Conservation (phyloP, 2,888 invertebrate genomes). For the Alitta virens region DNA sequence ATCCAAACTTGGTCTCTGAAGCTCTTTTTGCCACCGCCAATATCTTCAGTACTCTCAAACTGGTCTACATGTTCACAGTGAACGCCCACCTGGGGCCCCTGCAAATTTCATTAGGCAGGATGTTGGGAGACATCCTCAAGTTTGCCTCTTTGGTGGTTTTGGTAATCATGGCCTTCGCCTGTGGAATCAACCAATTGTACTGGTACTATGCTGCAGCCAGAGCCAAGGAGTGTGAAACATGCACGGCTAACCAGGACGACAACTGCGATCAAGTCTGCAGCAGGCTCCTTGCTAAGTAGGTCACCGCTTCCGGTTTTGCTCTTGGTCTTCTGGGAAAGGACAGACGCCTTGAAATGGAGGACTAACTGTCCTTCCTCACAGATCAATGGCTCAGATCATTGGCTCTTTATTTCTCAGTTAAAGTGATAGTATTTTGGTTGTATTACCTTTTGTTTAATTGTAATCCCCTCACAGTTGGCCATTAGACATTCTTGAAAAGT, state of each 20-base stretch:
- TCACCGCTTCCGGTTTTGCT: conserved; percentile 12
- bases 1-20: conserved; percentile 84
- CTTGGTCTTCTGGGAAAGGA: too few species aligned
- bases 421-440: too few species aligned
- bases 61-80: conserved; percentile 88
- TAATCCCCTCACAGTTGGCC: too few species aligned
- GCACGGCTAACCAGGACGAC: conserved; percentile 4
- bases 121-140: conserved; percentile 80
- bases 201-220: conserved; percentile 70
- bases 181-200: conserved; percentile 82
- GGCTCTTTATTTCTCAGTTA: too few species aligned
- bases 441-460: too few species aligned
- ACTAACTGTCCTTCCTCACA: too few species aligned
- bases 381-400: too few species aligned
- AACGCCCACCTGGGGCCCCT: conserved; percentile 89
- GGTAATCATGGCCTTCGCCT: conserved; percentile 83
- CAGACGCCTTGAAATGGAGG: too few species aligned
- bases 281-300: conserved; percentile 56
- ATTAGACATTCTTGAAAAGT: too few species aligned
- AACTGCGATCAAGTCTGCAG: conserved; percentile 25
- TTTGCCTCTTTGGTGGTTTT: conserved; percentile 84
- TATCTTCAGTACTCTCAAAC: conserved; percentile 87
- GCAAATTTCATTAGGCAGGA: conserved; percentile 81
- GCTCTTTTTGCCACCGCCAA: conserved; percentile 94
- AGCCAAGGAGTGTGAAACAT: conserved; percentile 13